Evolutionary conservation across 1,140 invertebrate species (phyloP), one percentile per base, ranked within the genome.

Genomic region (Drosophila burlai): DNA sequence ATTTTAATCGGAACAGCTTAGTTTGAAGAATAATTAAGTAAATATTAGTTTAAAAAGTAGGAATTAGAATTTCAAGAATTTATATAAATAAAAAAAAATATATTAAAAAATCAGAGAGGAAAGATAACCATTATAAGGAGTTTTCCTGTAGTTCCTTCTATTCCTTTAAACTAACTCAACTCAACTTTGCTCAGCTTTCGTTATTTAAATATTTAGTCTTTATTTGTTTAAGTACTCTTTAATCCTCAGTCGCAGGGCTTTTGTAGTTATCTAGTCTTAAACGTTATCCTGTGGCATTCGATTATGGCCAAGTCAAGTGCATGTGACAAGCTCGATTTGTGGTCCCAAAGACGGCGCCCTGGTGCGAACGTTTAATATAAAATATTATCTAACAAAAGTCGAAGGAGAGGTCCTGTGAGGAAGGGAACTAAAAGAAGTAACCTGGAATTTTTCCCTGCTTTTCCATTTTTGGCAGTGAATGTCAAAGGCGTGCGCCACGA

Each of bases 401-500:
- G 52, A 49, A 5, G 43, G 18, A 50, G 24, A 38, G 21, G 34
- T 24, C 18, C 7, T 1, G 46, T 21, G 24, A 15, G 15, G 34
- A 42, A 26, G 69, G 67, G 29, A 60, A 46, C 69, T 42, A 40
- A 74, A 62, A 76, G 67, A 78, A 80, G 80, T 89, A 81, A 80
- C 60, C 31, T 57, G 67, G 71, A 57, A 54, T 52, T 66, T 65
- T 64, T 61, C 68, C 49, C 26, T 58, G 58, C 42, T 40, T 50
- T 46, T 59, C 38, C 42, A 61, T 65, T 34, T 84, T 84, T 71
- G 78, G 69, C 80, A 86, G 91, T 91, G 58, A 92, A 91, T 81
- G 89, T 91, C 81, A 91, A 93, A 93, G 91, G 92, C 84, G 85
- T 92, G 73, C 92, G 90, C 65, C 86, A 91, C 81, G 92, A 93